These are phyloP conservation scores for Aurelia sp. DNA, from an alignment of 30 jellyfish, hydroid and myxozoan genomes.

Conservation along the genomic window DNA sequence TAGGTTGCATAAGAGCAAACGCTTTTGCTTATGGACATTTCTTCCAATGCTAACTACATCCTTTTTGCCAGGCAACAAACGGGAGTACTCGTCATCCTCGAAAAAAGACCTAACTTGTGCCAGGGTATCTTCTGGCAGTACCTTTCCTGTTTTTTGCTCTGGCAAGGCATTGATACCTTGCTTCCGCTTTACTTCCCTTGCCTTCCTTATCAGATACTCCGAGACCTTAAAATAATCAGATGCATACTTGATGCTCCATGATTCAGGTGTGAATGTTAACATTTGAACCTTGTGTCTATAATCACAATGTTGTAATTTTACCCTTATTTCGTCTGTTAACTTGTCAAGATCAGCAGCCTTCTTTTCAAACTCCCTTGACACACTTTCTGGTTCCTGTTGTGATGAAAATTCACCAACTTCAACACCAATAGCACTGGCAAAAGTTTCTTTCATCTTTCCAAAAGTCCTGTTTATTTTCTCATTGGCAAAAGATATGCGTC, in stretches of 20 bases:
- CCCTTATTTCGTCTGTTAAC: background rate
- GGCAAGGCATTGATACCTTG: slow-evolving; percentile 10
- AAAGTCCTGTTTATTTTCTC: slow-evolving; percentile 6
- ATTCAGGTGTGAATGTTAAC: slow-evolving; percentile 4
- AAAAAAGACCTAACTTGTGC: slow-evolving; percentile 7
- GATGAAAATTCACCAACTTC: slow-evolving; percentile 6
- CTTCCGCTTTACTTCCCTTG: background rate
- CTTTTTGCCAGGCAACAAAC: slow-evolving; percentile 29
- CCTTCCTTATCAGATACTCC: background rate
- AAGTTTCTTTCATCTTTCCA: background rate
- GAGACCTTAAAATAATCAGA: slow-evolving; percentile 3
- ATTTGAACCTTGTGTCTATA: slow-evolving; percentile 5
- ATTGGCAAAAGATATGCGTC: slow-evolving; percentile 11
- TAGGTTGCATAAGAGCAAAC: too few species aligned
- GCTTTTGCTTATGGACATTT: slow-evolving; percentile 36
- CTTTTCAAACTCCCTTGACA: background rate
- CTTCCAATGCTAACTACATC: slow-evolving; percentile 36
- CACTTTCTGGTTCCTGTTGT: background rate
- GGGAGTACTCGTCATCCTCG: slow-evolving; percentile 8
- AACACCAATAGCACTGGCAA: slow-evolving; percentile 18
- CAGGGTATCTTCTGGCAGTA: slow-evolving; percentile 12
- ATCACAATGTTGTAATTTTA: background rate
- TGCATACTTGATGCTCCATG: slow-evolving; percentile 9
- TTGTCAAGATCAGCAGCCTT: background rate
- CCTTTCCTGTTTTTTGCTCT: slow-evolving; percentile 4